These are phyloP conservation scores for Nomada ferruginata DNA, from an alignment of 2,888 invertebrate species.

Conservation along the genomic window DNA sequence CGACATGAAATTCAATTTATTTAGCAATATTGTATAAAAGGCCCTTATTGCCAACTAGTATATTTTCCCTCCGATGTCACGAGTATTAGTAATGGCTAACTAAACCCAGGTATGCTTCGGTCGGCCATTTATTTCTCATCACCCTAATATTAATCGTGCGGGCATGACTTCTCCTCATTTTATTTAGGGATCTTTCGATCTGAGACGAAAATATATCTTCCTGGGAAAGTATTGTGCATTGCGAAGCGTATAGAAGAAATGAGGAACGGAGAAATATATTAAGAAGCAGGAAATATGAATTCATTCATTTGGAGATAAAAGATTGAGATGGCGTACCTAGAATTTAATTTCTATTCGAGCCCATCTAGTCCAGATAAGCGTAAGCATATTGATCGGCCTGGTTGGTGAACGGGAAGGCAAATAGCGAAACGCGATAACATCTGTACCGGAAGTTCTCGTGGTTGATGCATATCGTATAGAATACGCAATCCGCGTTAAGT, in stretches of 20 bases:
- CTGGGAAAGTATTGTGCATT: not conserved
- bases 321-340: constrained; percentile 37
- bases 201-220: no score
- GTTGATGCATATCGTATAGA: constrained; percentile 20
- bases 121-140: no score
- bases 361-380: constrained; percentile 17
- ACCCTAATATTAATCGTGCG: no score
- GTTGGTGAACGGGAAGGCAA: constrained; percentile 28
- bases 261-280: not conserved
- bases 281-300: constrained; percentile 6
- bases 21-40: no score
- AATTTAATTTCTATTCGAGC: constrained; percentile 50
- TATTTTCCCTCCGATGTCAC: no score
- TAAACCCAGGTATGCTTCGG: no score
- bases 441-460: constrained; percentile 27
- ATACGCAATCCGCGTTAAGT: constrained; percentile 16
- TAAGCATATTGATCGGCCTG: constrained; percentile 21
- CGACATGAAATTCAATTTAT: no score
- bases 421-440: constrained; percentile 35
- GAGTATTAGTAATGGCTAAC: no score
- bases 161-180: no score
- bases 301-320: constrained; percentile 54
- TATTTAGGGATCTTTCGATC: no score
- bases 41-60: no score
- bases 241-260: not conserved